These are phyloP conservation scores for Coelinius sp. DNA, from an alignment of 2,888 invertebrate species.

Conservation along the genomic window DNA sequence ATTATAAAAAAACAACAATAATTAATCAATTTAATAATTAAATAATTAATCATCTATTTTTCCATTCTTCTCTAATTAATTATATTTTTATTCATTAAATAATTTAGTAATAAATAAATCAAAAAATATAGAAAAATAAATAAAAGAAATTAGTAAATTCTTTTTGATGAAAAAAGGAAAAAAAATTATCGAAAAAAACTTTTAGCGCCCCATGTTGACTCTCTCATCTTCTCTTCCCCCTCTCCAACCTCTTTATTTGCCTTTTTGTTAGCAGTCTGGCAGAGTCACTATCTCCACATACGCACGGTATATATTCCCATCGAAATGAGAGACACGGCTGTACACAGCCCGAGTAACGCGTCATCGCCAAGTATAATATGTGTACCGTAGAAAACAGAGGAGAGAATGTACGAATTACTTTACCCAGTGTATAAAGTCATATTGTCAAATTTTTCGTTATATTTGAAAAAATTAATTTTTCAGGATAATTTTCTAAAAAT, in stretches of 20 bases:
- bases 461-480: too few species aligned
- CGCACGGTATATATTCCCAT: slow-evolving; percentile 32
- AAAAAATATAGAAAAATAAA: background rate
- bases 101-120: too few species aligned
- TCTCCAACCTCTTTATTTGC: slow-evolving; percentile 37
- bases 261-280: slow-evolving; percentile 28
- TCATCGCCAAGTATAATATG: slow-evolving; percentile 68
- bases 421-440: too few species aligned
- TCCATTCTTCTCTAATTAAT: too few species aligned
- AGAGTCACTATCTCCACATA: slow-evolving; percentile 37
- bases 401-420: slow-evolving; percentile 47
- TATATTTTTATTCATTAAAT: too few species aligned
- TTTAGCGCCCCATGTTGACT: slow-evolving; percentile 41
- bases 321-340: slow-evolving; percentile 17
- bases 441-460: too few species aligned
- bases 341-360: slow-evolving; percentile 57
- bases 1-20: background rate
- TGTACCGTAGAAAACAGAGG: slow-evolving; percentile 55
- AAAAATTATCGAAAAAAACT: slow-evolving; percentile 43
- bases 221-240: slow-evolving; percentile 43
- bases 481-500: background rate
- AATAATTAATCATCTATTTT: background rate
- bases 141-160: background rate
- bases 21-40: background rate
- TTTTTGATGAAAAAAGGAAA: slow-evolving; percentile 15